Percentiles rank a stretch among this genome's conserved stretches.
phyloP scores from a whole-genome alignment of 2,113 vertebrate genomes.

The Oncorhynchus clarkii region DNA sequence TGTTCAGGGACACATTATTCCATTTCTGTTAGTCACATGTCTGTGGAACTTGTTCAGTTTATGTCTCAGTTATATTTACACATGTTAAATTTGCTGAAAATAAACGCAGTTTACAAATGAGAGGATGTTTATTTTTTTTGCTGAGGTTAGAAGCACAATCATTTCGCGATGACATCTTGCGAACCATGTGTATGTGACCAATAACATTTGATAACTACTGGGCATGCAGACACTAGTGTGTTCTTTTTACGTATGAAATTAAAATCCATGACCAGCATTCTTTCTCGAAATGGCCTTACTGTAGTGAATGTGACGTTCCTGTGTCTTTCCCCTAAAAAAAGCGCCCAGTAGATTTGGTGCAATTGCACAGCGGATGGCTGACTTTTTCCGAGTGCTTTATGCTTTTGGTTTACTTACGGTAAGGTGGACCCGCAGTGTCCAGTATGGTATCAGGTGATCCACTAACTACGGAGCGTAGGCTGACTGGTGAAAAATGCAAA shows the following conservation, averaged over 20 bases:
- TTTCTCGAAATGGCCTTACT: slow-evolving; percentile 43
- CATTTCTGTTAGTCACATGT: no score
- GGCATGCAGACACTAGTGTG: not conserved
- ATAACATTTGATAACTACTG: no score
- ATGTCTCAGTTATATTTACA: no score
- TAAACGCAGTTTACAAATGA: no score
- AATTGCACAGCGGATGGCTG: slow-evolving; percentile 33
- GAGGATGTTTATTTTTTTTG: no score
- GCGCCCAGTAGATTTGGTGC: slow-evolving; percentile 46
- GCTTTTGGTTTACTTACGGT: slow-evolving; percentile 75
- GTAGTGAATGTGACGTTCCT: slow-evolving; percentile 51
- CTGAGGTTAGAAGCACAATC: no score
- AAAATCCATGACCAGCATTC: not conserved
- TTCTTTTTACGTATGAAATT: not conserved
- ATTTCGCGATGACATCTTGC: no score
- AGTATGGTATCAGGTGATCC: slow-evolving; percentile 82
- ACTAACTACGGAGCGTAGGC: slow-evolving; percentile 64
- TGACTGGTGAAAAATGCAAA: slow-evolving; percentile 54
- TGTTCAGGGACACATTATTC: no score
- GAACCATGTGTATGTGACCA: no score
- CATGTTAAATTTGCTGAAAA: no score
- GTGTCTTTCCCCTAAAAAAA: slow-evolving; percentile 52
- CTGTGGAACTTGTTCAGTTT: no score
- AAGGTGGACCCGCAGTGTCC: slow-evolving; percentile 77
- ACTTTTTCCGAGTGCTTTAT: slow-evolving; percentile 40